Conservation (phyloP, 37 sponge, comb jelly and placozoan genomes). For the Lycopodina hypogea region DNA sequence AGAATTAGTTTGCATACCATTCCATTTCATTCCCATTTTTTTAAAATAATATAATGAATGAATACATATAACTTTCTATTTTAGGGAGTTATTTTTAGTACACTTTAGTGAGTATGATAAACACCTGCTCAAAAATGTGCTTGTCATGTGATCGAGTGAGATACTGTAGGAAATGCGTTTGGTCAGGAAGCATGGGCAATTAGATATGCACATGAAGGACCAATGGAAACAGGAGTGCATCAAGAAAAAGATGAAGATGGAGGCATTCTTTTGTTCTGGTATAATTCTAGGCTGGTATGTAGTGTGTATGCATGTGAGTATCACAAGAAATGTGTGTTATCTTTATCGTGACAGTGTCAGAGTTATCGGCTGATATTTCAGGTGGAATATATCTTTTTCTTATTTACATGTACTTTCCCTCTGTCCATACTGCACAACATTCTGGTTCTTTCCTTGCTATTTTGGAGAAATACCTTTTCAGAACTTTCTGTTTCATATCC, state of each 20-base stretch:
- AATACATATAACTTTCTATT: no score
- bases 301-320: not conserved
- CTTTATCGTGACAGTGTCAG: not conserved
- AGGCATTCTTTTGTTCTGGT: conserved; percentile 87
- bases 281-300: conserved; percentile 82
- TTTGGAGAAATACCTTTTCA: no score
- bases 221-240: conserved; percentile 66
- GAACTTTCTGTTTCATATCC: no score
- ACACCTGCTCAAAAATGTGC: not conserved
- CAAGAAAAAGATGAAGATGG: conserved; percentile 54
- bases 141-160: conserved; percentile 51
- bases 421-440: no score
- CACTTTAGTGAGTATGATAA: not conserved
- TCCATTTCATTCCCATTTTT: no score
- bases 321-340: no score
- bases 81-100: no score
- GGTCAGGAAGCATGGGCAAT: conserved; percentile 65
- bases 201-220: conserved; percentile 85
- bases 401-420: no score
- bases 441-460: no score
- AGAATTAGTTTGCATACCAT: no score
- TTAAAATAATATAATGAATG: no score
- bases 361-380: not conserved
- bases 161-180: conserved; percentile 77
- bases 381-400: not conserved